Evolutionary conservation across 2,797 vertebrate genomes (phyloP).

Genomic region (Megalops cyprinoides): DNA sequence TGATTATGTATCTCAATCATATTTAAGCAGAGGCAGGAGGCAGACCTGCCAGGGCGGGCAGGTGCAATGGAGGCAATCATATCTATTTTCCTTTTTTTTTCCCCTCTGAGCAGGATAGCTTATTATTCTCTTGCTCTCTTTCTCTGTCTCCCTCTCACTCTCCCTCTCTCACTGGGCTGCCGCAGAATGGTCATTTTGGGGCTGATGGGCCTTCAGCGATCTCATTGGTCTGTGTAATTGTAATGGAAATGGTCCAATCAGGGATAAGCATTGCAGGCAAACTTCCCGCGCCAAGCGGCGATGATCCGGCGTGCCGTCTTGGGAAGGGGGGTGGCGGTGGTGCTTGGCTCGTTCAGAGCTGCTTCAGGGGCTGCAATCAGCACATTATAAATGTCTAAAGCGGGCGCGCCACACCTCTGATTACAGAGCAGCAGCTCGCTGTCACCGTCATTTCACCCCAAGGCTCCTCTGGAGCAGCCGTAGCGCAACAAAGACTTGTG

Average conservation of each 20-base stretch:
- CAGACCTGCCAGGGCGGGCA: neutral
- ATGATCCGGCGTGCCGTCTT: slow-evolving; percentile 69
- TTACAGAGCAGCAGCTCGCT: slow-evolving; percentile 68
- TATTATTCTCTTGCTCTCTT: slow-evolving; percentile 20
- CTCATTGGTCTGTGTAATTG: slow-evolving; percentile 90
- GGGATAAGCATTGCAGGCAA: slow-evolving; percentile 72
- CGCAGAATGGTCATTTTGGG: slow-evolving; percentile 68
- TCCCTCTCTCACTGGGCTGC: slow-evolving; percentile 39
- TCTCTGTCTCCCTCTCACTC: slow-evolving; percentile 32
- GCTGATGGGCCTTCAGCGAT: slow-evolving; percentile 77
- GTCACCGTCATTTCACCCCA: slow-evolving; percentile 70
- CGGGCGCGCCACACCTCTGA: slow-evolving; percentile 56
- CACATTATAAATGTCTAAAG: slow-evolving; percentile 70
- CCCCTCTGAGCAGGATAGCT: too few species aligned
- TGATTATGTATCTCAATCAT: slow-evolving; percentile 22
- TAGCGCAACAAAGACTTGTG: slow-evolving; percentile 85
- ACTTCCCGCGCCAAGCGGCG: slow-evolving; percentile 71
- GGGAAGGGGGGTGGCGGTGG: slow-evolving; percentile 57
- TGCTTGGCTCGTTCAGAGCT: slow-evolving; percentile 49
- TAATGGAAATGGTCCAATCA: slow-evolving; percentile 86
- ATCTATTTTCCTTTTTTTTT: slow-evolving; percentile 28
- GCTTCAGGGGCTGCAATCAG: slow-evolving; percentile 76
- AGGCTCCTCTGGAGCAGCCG: slow-evolving; percentile 83
- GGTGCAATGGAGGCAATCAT: slow-evolving; percentile 33
- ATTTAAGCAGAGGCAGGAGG: slow-evolving; percentile 9